A percentile compares a stretch with the other conserved stretches of the same genome.
phyloP scores from a whole-genome alignment of 2,113 vertebrate genomes.

The Mellivora capensis region DNA sequence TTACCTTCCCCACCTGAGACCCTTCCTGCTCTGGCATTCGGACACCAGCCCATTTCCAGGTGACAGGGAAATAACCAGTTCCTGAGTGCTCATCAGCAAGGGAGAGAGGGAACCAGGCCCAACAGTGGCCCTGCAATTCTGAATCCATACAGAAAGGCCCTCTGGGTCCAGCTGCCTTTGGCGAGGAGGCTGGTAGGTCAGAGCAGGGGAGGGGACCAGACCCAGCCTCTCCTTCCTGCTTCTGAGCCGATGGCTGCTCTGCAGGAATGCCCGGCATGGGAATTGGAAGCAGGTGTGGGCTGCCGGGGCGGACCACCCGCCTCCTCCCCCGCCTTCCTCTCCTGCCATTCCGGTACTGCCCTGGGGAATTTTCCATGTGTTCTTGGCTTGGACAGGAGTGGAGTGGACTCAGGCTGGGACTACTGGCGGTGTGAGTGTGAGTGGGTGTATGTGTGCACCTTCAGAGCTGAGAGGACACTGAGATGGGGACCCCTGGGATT shows the following conservation, averaged over 20 bases:
- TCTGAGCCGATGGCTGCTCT: background rate
- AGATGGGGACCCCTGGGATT: background rate
- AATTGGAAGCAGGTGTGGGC: constrained; percentile 71
- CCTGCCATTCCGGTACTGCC: constrained; percentile 2
- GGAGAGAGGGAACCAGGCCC: background rate
- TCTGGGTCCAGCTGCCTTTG: background rate
- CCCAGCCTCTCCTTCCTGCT: background rate
- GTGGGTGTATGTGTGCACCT: background rate
- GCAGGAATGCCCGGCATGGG: constrained; percentile 36
- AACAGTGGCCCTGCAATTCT: background rate
- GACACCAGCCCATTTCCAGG: background rate
- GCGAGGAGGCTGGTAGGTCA: background rate
- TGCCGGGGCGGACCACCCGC: background rate
- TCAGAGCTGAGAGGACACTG: background rate
- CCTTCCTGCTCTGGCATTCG: background rate
- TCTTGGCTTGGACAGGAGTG: constrained; percentile 14
- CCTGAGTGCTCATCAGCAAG: background rate
- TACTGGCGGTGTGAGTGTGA: background rate
- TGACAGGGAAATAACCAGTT: background rate
- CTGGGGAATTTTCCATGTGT: constrained; percentile 54
- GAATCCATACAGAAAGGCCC: background rate
- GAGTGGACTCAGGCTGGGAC: background rate
- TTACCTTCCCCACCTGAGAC: accelerated
- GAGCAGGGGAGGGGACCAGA: background rate
- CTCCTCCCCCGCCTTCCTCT: background rate